Evolutionary conservation across 2,113 vertebrate genomes (phyloP).

Genomic region (Hemicordylus capensis): DNA sequence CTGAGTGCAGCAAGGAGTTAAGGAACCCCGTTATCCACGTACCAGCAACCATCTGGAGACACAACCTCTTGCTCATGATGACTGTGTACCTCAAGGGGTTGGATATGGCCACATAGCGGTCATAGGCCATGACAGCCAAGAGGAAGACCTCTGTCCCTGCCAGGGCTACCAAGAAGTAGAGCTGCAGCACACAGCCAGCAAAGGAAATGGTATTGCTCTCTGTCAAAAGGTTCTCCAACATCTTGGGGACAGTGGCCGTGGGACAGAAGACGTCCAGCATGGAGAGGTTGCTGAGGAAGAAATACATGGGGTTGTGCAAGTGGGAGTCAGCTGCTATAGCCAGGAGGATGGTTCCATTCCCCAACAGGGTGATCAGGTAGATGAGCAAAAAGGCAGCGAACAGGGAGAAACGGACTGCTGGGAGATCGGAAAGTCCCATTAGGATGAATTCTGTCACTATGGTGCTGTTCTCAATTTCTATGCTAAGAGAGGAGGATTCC

Average conservation of each 20-base stretch:
- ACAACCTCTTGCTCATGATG: constrained; percentile 8
- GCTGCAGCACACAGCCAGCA: constrained; percentile 33
- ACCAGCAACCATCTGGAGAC: neutral
- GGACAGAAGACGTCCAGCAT: constrained; percentile 44
- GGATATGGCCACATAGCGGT: constrained; percentile 11
- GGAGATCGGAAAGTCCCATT: constrained; percentile 26
- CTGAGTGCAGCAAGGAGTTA: constrained; percentile 6
- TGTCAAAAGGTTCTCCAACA: constrained; percentile 38
- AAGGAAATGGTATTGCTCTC: constrained; percentile 36
- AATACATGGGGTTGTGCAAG: constrained; percentile 51
- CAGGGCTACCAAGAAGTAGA: constrained; percentile 28
- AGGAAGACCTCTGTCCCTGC: constrained; percentile 15
- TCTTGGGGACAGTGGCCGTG: constrained; percentile 32
- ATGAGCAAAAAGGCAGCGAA: constrained; percentile 31
- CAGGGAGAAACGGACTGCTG: constrained; percentile 21
- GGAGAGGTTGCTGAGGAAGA: constrained; percentile 52
- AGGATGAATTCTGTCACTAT: constrained; percentile 34
- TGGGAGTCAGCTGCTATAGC: constrained; percentile 20
- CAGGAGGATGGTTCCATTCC: constrained; percentile 39
- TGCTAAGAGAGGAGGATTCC: neutral
- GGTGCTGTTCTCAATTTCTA: neutral
- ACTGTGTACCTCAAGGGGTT: constrained; percentile 3
- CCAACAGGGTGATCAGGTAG: constrained; percentile 29
- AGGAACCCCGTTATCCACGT: neutral
- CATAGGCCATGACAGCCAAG: constrained; percentile 8